Evolutionary conservation across 2,797 vertebrate species (phyloP).

Genomic region (Urocyon cinereoargenteus): DNA sequence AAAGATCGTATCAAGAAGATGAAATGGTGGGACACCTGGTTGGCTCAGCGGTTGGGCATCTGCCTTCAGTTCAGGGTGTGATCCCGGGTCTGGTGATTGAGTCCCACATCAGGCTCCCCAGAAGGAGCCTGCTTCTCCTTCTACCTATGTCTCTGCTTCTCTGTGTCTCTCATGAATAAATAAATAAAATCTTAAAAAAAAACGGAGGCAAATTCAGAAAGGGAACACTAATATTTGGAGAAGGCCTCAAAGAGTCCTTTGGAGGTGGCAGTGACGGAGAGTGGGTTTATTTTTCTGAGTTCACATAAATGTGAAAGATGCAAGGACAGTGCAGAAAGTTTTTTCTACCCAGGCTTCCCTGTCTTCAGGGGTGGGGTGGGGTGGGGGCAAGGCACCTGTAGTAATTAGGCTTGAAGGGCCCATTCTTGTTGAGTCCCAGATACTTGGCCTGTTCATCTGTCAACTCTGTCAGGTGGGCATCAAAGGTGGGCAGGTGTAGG

Average conservation of each 20-base stretch:
- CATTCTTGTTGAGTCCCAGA: constrained; percentile 98
- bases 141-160: too few relatives aligned
- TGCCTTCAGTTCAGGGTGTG: too few relatives aligned
- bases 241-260: constrained; percentile 14
- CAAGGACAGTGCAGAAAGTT: not conserved
- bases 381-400: constrained; percentile 91
- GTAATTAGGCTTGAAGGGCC: constrained; percentile 99
- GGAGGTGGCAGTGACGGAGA: not conserved
- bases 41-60: too few relatives aligned
- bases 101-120: too few relatives aligned
- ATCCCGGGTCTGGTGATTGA: too few relatives aligned
- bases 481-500: constrained; percentile 98
- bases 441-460: constrained; percentile 98
- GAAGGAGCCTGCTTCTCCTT: too few relatives aligned
- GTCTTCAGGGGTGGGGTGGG: not conserved
- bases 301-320: not conserved
- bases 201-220: not conserved
- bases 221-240: not conserved
- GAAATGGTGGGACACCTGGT: not conserved
- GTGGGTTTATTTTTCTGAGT: constrained; percentile 37
- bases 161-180: too few relatives aligned
- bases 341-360: not conserved
- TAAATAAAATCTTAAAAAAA: too few relatives aligned
- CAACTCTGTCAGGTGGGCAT: constrained; percentile 97
- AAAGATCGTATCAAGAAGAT: constrained; percentile 8